phyloP scores from a whole-genome alignment of 2,113 vertebrate species.

The Laterallus jamaicensis region DNA sequence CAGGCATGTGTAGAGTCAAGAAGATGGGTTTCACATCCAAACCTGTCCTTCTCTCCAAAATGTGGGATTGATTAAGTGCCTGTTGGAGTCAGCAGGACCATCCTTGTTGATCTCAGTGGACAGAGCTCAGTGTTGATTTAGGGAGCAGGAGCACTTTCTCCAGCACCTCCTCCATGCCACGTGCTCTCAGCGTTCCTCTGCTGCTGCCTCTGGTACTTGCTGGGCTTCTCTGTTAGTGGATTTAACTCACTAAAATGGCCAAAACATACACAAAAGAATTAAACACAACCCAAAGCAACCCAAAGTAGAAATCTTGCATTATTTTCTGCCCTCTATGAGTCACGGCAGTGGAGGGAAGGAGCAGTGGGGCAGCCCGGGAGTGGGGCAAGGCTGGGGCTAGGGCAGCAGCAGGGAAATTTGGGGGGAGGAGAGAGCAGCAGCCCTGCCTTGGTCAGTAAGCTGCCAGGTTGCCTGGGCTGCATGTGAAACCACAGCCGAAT shows the following conservation, averaged over 20 bases:
- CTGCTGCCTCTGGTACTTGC: not conserved
- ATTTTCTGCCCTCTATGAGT: not conserved
- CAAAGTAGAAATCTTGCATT: not conserved
- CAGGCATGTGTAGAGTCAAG: not conserved
- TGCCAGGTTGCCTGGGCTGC: not conserved
- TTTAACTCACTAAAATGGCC: not conserved
- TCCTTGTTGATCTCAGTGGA: not conserved
- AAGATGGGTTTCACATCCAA: not conserved
- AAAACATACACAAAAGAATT: not conserved
- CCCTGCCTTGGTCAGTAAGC: not conserved
- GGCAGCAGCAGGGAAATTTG: not conserved
- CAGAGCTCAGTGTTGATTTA: fast-evolving
- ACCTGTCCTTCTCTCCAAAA: not conserved
- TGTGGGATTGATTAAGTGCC: not conserved
- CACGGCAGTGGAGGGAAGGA: not conserved
- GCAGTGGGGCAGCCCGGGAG: not conserved
- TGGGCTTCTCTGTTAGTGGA: not conserved
- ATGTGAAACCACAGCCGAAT: constrained; percentile 22
- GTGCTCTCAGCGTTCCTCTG: not conserved
- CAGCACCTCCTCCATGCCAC: not conserved
- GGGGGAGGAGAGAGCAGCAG: not conserved
- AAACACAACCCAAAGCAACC: too few relatives aligned
- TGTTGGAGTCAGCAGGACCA: not conserved
- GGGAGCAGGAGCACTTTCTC: not conserved
- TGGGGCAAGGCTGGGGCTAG: not conserved